These are phyloP conservation scores for Schizopygopsis malacanthus DNA, from an alignment of 2,797 vertebrate genomes.

Conservation along the genomic window DNA sequence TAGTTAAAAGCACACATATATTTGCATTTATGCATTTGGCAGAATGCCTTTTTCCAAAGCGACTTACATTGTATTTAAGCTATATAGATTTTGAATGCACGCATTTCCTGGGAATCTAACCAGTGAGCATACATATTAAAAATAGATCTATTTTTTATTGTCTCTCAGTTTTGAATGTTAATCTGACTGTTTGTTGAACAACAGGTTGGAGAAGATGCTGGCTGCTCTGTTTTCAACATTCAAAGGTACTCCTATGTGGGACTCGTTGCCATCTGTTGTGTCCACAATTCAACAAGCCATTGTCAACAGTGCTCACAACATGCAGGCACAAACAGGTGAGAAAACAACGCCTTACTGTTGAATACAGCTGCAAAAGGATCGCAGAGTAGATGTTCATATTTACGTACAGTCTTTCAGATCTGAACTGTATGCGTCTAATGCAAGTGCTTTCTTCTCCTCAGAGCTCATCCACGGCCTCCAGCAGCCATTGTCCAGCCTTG, in stretches of 20 bases:
- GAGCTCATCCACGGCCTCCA: conserved; percentile 70
- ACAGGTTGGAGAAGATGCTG: conserved; percentile 71
- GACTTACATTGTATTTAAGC: background rate
- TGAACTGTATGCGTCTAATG: background rate
- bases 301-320: conserved; percentile 44
- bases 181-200: conserved; percentile 36
- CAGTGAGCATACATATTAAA: background rate
- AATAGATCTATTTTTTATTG: background rate
- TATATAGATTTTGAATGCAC: background rate
- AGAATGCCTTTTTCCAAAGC: background rate
- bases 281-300: conserved; percentile 63
- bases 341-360: background rate
- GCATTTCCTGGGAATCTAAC: background rate
- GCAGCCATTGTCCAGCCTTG: conserved; percentile 64
- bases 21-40: background rate
- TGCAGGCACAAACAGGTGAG: conserved; percentile 73
- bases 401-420: background rate
- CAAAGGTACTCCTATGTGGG: conserved; percentile 61
- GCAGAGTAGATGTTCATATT: background rate
- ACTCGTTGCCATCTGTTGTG: conserved; percentile 56
- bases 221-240: conserved; percentile 65
- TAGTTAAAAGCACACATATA: background rate
- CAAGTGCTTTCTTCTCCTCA: conserved; percentile 53
- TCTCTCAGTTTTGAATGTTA: background rate
- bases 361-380: background rate